phyloP scores from a whole-genome alignment of 1,140 invertebrate genomes.

The Platorchestia sp. region DNA sequence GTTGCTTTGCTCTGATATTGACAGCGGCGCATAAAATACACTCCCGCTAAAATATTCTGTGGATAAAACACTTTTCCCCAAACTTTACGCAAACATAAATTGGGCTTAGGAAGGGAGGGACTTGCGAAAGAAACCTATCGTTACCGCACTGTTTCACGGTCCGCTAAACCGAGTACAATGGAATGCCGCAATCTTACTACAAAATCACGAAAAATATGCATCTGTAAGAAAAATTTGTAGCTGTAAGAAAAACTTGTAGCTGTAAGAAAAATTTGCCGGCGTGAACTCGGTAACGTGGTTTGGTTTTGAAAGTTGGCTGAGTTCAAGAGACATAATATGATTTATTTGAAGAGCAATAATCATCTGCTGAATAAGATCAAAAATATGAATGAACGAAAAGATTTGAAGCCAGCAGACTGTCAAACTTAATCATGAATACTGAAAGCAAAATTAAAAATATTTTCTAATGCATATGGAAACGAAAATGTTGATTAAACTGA shows the following conservation, averaged over 20 bases:
- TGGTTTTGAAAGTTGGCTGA: neutral
- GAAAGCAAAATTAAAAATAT: neutral
- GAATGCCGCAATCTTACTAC: neutral
- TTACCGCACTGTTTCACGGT: conserved; percentile 20
- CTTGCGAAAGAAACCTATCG: neutral
- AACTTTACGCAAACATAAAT: conserved; percentile 53
- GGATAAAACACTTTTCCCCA: conserved; percentile 51
- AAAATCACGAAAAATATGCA: neutral
- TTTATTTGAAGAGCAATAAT: neutral
- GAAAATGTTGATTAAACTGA: neutral
- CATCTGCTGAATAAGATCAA: neutral
- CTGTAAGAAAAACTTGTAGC: neutral
- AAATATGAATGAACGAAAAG: neutral
- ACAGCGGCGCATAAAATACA: conserved; percentile 40
- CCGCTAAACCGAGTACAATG: neutral
- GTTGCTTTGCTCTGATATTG: conserved; percentile 41
- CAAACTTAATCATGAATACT: neutral
- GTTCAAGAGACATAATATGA: neutral
- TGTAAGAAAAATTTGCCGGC: neutral
- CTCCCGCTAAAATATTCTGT: conserved; percentile 33
- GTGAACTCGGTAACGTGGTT: neutral
- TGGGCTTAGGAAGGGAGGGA: conserved; percentile 21
- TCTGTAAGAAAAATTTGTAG: neutral
- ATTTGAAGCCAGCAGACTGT: neutral
- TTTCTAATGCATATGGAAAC: neutral